These are phyloP conservation scores for Lymantria dispar DNA, from an alignment of 2,888 invertebrate species.

Conservation along the genomic window DNA sequence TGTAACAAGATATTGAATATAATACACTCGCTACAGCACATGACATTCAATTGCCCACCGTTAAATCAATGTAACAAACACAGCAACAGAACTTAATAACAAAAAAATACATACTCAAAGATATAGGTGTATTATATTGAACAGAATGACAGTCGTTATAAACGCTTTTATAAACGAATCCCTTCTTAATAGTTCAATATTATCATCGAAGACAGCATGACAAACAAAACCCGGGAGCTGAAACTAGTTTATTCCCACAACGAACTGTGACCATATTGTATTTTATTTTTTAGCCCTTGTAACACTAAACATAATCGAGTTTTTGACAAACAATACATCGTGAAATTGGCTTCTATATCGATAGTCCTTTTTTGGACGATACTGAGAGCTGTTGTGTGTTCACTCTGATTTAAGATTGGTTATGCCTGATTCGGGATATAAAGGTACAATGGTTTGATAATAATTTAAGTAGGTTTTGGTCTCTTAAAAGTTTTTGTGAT, in stretches of 20 bases:
- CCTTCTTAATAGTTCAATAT: not conserved
- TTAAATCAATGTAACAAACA: too few relatives aligned
- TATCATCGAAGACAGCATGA: conserved; percentile 7
- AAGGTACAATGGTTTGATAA: conserved; percentile 5
- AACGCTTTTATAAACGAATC: not conserved
- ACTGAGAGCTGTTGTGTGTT: conserved; percentile 46
- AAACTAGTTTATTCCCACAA: conserved; percentile 17
- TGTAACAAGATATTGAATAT: too few relatives aligned
- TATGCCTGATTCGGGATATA: conserved; percentile 13
- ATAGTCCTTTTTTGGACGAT: conserved; percentile 54
- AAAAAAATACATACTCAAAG: too few relatives aligned
- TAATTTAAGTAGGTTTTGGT: not conserved
- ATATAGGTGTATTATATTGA: not conserved
- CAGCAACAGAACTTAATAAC: too few relatives aligned
- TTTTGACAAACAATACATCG: conserved; percentile 75
- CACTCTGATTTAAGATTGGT: conserved; percentile 25
- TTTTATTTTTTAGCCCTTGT: conserved; percentile 58
- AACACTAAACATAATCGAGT: conserved; percentile 72
- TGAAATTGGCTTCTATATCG: conserved; percentile 76
- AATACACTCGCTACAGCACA: too few relatives aligned
- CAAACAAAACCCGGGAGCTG: conserved; percentile 14
- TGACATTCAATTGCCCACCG: too few relatives aligned
- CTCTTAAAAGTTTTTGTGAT: too few relatives aligned
- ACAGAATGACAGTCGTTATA: not conserved
- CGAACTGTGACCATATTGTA: conserved; percentile 30